phyloP scores from a whole-genome alignment of 2,888 invertebrate genomes.

The Schizotus pectinicornis region DNA sequence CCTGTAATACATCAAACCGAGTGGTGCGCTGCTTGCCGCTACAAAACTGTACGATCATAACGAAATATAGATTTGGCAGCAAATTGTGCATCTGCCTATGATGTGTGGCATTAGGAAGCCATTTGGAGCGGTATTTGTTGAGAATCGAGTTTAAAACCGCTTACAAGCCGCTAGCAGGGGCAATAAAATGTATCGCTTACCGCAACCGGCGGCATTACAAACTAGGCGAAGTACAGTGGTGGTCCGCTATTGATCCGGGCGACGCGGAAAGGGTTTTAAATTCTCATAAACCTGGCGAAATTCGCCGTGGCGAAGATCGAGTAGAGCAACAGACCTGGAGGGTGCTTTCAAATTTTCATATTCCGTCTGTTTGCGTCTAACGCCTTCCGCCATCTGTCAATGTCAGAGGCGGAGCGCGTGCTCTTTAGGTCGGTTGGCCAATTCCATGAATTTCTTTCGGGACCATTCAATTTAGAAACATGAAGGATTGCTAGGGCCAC shows the following conservation, averaged over 20 bases:
- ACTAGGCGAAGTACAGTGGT: constrained; percentile 42
- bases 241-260: constrained; percentile 44
- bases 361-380: constrained; percentile 49
- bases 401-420: constrained; percentile 44
- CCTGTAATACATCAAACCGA: too few relatives aligned
- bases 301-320: constrained; percentile 50
- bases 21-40: too few relatives aligned
- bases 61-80: neutral
- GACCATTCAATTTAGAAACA: constrained; percentile 45
- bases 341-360: constrained; percentile 51
- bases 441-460: constrained; percentile 48
- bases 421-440: constrained; percentile 46
- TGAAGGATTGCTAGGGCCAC: constrained; percentile 39
- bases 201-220: constrained; percentile 27
- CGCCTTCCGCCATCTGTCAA: constrained; percentile 50
- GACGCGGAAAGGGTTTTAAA: constrained; percentile 51
- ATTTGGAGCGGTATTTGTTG: neutral
- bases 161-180: constrained; percentile 27
- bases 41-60: too few relatives aligned
- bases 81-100: neutral
- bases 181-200: constrained; percentile 31
- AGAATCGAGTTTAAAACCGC: constrained; percentile 3
- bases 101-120: neutral
- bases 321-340: constrained; percentile 48
- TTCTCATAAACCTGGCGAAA: constrained; percentile 55